Conservation (phyloP, 2,797 vertebrate species). For the Huso huso region DNA sequence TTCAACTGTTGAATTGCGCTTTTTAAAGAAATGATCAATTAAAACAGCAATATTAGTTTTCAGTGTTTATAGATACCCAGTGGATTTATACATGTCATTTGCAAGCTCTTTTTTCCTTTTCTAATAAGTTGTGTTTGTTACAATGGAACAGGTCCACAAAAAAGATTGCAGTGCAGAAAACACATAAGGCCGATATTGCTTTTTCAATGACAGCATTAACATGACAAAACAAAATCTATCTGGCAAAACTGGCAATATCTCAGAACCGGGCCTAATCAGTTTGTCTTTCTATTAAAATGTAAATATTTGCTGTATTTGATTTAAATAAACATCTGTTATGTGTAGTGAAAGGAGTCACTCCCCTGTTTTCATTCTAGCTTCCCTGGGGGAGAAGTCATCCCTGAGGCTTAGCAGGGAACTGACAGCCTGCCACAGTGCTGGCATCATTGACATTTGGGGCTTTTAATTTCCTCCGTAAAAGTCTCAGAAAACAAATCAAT, state of each 20-base stretch:
- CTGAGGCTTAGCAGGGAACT: not conserved
- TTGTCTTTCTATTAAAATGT: slow-evolving; percentile 40
- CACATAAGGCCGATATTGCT: not conserved
- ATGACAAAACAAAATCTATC: slow-evolving; percentile 41
- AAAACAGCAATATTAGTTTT: no score
- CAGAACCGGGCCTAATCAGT: slow-evolving; percentile 37
- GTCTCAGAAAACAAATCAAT: not conserved
- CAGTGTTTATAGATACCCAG: no score
- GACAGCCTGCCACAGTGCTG: slow-evolving; percentile 23
- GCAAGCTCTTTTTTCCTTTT: not conserved
- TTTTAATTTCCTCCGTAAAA: not conserved
- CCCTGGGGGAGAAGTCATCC: slow-evolving; percentile 9
- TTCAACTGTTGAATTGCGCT: no score
- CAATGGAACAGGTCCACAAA: not conserved
- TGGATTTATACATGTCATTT: not conserved
- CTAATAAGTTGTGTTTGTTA: not conserved
- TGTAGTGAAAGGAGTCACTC: slow-evolving; percentile 16
- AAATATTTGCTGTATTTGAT: slow-evolving; percentile 37
- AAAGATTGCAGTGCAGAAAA: not conserved
- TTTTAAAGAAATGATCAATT: no score
- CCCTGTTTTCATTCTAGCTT: slow-evolving; percentile 15
- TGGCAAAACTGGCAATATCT: slow-evolving; percentile 23
- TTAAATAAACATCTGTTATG: slow-evolving; percentile 42
- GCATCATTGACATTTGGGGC: slow-evolving; percentile 8
- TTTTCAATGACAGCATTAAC: slow-evolving; percentile 40